phyloP scores from a whole-genome alignment of 2,888 invertebrate genomes.

The Geophilus truncorum region DNA sequence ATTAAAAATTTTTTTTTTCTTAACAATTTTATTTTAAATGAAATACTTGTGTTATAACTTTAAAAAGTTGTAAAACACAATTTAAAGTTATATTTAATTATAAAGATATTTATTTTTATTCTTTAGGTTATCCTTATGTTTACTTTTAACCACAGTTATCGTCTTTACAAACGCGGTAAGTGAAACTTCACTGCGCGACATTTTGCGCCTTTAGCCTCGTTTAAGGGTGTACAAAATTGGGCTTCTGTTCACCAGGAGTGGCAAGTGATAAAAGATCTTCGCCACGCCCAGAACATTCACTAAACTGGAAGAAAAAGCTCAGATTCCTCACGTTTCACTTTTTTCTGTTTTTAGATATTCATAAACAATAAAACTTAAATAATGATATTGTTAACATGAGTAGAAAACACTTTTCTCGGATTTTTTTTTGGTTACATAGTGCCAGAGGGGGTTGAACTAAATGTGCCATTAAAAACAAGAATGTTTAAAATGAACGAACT shows the following conservation, averaged over 20 bases:
- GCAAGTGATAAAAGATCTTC: not conserved
- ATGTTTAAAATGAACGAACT: not conserved
- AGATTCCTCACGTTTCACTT: not conserved
- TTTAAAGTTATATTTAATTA: not conserved
- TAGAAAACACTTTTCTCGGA: not conserved
- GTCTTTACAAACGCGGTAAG: not conserved
- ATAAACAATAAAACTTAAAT: not conserved
- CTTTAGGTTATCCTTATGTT: not conserved
- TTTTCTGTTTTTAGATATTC: not conserved
- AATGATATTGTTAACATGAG: not conserved
- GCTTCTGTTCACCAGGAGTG: not conserved
- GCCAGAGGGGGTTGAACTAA: not conserved
- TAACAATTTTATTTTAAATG: no score
- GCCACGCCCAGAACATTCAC: not conserved
- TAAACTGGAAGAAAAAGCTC: not conserved
- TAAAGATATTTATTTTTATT: not conserved
- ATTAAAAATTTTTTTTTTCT: no score
- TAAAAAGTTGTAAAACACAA: not conserved
- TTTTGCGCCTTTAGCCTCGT: not conserved
- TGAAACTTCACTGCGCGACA: not conserved
- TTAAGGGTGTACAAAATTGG: not conserved
- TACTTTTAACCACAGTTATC: not conserved
- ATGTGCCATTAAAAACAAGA: conserved; percentile 2
- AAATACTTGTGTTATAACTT: not conserved
- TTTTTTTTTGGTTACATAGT: not conserved